Conservation (phyloP, 2,888 invertebrate species). For the Sinodicranocentrus sp. region DNA sequence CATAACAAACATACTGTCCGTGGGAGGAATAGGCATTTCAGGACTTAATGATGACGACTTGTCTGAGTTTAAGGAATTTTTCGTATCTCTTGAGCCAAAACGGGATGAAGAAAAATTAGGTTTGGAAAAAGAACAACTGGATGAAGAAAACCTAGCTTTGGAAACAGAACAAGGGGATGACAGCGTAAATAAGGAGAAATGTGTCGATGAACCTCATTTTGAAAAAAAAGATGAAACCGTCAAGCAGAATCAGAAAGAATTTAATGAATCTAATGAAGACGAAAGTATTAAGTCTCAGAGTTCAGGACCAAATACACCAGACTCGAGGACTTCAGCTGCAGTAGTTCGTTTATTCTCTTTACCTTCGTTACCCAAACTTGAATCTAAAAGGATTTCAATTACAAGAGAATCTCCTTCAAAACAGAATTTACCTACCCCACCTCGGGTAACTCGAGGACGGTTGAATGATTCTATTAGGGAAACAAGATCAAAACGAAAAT, state of each 20-base stretch:
- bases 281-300: slow-evolving; percentile 4
- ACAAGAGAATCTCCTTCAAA: slow-evolving; percentile 13
- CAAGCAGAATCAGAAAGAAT: too few relatives aligned
- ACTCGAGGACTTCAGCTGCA: slow-evolving; percentile 17
- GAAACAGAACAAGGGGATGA: not conserved
- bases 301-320: slow-evolving; percentile 29
- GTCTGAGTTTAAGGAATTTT: slow-evolving; percentile 38
- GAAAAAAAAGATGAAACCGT: too few relatives aligned
- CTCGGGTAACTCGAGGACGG: not conserved
- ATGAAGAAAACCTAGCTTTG: not conserved
- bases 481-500: slow-evolving; percentile 18
- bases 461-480: not conserved
- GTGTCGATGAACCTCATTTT: too few relatives aligned
- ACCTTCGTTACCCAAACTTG: slow-evolving; percentile 9
- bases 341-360: slow-evolving; percentile 8
- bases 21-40: not conserved
- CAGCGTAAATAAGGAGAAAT: too few relatives aligned
- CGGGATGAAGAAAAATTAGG: not conserved
- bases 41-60: slow-evolving; percentile 27
- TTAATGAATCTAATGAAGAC: too few relatives aligned
- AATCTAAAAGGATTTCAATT: not conserved
- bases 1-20: too few relatives aligned
- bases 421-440: not conserved
- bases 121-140: not conserved
- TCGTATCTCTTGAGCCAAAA: not conserved